These are phyloP conservation scores for Sinhomidia bicolor DNA, from an alignment of 2,888 invertebrate species.

Conservation along the genomic window DNA sequence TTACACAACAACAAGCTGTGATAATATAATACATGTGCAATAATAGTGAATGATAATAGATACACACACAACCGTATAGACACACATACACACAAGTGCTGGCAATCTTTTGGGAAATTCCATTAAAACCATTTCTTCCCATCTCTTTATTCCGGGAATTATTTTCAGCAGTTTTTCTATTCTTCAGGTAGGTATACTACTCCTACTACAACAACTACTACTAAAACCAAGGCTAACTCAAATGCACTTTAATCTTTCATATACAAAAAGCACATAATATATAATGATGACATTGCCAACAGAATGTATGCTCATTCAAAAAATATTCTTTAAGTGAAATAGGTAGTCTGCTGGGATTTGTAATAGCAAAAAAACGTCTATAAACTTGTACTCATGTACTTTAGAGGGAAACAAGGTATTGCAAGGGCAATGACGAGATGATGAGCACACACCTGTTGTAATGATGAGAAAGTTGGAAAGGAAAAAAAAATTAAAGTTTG, in stretches of 20 bases:
- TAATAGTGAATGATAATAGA: background rate
- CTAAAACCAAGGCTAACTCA: background rate
- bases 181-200: background rate
- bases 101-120: conserved; percentile 67
- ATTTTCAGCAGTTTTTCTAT: conserved; percentile 52
- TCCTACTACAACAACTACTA: background rate
- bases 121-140: conserved; percentile 65
- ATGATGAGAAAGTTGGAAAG: too few species aligned
- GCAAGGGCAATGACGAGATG: background rate
- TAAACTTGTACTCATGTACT: too few species aligned
- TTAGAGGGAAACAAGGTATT: too few species aligned
- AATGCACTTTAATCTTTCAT: too few species aligned
- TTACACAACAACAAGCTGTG: background rate
- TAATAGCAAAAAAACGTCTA: too few species aligned
- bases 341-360: background rate
- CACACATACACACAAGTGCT: background rate
- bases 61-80: too few species aligned
- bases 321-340: background rate
- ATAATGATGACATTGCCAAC: too few species aligned
- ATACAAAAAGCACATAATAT: too few species aligned
- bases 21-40: background rate
- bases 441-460: conserved; percentile 35
- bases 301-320: too few species aligned
- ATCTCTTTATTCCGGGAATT: conserved; percentile 48
- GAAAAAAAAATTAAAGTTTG: too few species aligned